phyloP scores from a whole-genome alignment of 1,140 invertebrate genomes.

The Copidosoma floridanum region DNA sequence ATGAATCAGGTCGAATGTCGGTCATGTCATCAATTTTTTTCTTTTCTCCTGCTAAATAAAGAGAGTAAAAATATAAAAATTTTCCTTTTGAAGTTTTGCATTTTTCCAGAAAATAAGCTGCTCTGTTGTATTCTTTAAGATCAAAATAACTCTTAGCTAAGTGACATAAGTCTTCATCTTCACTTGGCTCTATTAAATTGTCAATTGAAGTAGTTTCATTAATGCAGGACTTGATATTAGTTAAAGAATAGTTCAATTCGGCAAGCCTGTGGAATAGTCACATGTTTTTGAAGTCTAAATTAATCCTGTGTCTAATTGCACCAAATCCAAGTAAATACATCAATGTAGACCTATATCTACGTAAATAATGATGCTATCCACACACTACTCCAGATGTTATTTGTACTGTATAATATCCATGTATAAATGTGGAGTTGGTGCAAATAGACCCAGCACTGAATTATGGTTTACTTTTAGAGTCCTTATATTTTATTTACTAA shows the following conservation, averaged over 20 bases:
- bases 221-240: constrained; percentile 62
- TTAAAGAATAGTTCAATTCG: constrained; percentile 77
- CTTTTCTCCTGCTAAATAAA: constrained; percentile 86
- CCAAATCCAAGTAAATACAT: not conserved
- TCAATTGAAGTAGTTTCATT: constrained; percentile 47
- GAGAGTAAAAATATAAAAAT: constrained; percentile 83
- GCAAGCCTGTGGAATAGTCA: constrained; percentile 63
- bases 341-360: not conserved
- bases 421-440: too few relatives aligned
- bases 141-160: constrained; percentile 90
- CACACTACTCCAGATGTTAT: too few relatives aligned
- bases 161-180: constrained; percentile 72
- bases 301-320: too few relatives aligned
- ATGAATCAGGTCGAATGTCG: constrained; percentile 67
- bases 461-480: too few relatives aligned
- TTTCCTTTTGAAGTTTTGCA: constrained; percentile 65
- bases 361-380: too few relatives aligned
- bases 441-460: too few relatives aligned
- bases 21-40: constrained; percentile 82
- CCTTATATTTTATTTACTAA: not conserved
- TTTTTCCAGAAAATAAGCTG: constrained; percentile 78
- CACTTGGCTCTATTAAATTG: constrained; percentile 42
- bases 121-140: constrained; percentile 87
- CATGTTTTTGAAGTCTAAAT: too few relatives aligned
- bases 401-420: too few relatives aligned